These are phyloP conservation scores for Cyanoderma ruficeps DNA, from an alignment of 2,113 vertebrate genomes.

Conservation along the genomic window DNA sequence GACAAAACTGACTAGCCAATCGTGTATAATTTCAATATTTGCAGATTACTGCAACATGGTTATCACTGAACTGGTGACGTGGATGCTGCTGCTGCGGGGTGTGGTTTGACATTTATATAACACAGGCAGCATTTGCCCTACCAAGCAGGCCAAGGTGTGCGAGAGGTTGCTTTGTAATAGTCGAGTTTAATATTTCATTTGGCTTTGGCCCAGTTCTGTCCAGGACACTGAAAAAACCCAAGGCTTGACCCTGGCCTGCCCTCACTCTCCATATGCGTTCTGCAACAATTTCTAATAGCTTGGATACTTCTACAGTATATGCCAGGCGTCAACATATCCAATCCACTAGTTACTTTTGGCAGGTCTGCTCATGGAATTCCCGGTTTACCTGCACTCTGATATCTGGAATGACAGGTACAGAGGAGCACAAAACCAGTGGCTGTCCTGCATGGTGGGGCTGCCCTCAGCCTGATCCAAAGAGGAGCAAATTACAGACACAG, in stretches of 20 bases:
- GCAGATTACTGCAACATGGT: neutral
- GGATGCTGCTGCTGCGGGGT: neutral
- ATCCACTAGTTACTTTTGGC: neutral
- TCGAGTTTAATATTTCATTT: neutral
- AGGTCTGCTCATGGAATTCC: neutral
- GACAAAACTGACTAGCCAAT: slow-evolving; percentile 11
- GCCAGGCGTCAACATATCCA: neutral
- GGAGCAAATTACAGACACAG: neutral
- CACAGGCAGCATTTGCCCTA: neutral
- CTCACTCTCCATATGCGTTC: neutral
- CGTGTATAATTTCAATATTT: neutral
- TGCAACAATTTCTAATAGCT: neutral
- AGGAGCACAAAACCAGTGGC: neutral
- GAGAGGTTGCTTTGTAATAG: neutral
- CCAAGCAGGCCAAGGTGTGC: neutral
- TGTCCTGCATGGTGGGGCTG: neutral
- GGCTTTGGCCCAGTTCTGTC: neutral
- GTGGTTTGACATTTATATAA: neutral
- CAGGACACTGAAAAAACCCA: neutral
- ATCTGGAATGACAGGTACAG: neutral
- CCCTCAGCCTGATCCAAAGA: neutral
- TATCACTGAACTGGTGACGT: neutral
- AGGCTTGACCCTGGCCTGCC: neutral
- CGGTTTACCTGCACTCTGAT: neutral
- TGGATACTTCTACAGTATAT: neutral